phyloP scores from a whole-genome alignment of 2,888 invertebrate genomes.

The Philereme vetulata region DNA sequence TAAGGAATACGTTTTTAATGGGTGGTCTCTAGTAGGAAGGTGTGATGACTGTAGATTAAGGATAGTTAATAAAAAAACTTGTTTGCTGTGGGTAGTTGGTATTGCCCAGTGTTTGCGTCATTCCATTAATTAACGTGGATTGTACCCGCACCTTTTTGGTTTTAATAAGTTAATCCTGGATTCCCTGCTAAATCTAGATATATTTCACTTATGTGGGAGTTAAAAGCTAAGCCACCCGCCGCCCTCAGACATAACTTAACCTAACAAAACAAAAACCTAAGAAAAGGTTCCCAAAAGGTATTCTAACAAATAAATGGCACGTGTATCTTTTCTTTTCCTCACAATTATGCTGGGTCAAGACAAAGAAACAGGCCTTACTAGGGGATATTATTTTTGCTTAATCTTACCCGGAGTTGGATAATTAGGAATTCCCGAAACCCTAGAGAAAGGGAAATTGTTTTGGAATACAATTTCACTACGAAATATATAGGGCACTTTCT shows the following conservation, averaged over 20 bases:
- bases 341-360: conserved; percentile 24
- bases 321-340: conserved; percentile 23
- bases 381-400: conserved; percentile 31
- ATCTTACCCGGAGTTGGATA: conserved; percentile 29
- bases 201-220: no score
- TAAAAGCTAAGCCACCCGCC: no score
- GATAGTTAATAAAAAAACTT: no score
- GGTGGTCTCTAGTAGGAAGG: background rate
- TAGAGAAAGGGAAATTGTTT: conserved; percentile 17
- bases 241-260: no score
- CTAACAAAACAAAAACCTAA: background rate
- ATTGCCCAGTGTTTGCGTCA: no score
- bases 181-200: no score
- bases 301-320: conserved; percentile 26
- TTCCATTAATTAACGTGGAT: no score
- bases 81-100: no score
- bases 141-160: no score
- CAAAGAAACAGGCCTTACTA: conserved; percentile 25
- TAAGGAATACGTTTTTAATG: no score
- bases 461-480: background rate
- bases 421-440: conserved; percentile 30
- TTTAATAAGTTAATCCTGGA: no score
- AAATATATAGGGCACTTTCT: background rate
- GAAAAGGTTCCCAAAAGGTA: conserved; percentile 20
- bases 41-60: conserved; percentile 13